phyloP scores from a whole-genome alignment of 2,113 vertebrate species.

The Pterocles orientalis region DNA sequence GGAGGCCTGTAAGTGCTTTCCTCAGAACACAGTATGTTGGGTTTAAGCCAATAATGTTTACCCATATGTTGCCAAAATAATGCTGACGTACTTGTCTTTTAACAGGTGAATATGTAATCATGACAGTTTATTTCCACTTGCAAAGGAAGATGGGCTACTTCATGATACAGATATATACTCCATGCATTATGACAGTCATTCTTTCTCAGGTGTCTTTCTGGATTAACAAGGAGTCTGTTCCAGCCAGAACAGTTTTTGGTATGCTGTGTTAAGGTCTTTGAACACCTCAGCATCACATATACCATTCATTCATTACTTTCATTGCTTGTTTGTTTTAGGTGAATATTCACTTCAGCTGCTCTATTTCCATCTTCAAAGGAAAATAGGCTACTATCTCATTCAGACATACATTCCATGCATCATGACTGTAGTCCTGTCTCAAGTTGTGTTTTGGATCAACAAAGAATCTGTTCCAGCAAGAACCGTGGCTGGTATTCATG shows the following conservation, averaged over 20 bases:
- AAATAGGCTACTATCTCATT: slow-evolving; percentile 85
- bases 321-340: slow-evolving; percentile 46
- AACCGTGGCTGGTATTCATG: slow-evolving; percentile 78
- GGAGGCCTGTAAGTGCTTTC: background rate
- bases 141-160: slow-evolving; percentile 99
- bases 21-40: background rate
- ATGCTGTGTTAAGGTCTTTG: slow-evolving; percentile 58
- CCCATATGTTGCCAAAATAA: slow-evolving; percentile 27
- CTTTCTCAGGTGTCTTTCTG: slow-evolving; percentile 97
- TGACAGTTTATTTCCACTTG: slow-evolving; percentile 97
- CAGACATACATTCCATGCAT: slow-evolving; percentile 84
- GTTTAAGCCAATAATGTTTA: slow-evolving; percentile 28
- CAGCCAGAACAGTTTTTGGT: slow-evolving; percentile 96
- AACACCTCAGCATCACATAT: background rate
- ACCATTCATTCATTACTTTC: background rate
- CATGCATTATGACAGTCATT: slow-evolving; percentile 97
- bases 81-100: slow-evolving; percentile 66
- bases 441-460: slow-evolving; percentile 87
- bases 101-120: slow-evolving; percentile 95
- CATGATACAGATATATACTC: slow-evolving; percentile 97
- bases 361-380: slow-evolving; percentile 71
- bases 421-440: slow-evolving; percentile 85
- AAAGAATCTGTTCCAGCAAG: slow-evolving; percentile 85
- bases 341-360: slow-evolving; percentile 64
- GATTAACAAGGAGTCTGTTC: slow-evolving; percentile 98